Evolutionary conservation across 2,113 vertebrate species (phyloP).

Genomic region (Oreochromis aureus): DNA sequence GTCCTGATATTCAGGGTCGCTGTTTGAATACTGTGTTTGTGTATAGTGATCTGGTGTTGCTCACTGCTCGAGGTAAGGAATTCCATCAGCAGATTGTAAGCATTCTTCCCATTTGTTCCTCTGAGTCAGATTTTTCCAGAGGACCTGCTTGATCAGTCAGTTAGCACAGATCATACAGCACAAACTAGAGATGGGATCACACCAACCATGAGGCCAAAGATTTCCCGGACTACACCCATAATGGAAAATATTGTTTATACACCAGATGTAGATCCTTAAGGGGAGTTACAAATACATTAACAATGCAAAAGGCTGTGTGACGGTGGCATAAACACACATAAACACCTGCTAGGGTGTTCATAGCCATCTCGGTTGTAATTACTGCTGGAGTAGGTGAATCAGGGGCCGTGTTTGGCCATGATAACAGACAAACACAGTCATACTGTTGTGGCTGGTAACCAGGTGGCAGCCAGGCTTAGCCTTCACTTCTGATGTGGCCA

Average conservation of each 20-base stretch:
- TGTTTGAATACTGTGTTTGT: slow-evolving; percentile 6
- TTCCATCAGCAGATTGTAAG: slow-evolving; percentile 15
- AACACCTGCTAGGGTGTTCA: neutral
- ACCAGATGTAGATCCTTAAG: neutral
- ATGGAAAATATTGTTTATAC: neutral
- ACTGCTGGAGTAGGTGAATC: neutral
- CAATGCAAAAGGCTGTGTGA: neutral
- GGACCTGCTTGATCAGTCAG: neutral
- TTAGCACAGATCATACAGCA: neutral
- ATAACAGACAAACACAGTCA: neutral
- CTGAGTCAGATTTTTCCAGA: slow-evolving; percentile 31
- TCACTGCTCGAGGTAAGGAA: neutral
- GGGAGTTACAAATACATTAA: neutral
- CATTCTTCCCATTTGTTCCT: neutral
- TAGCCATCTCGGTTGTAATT: neutral
- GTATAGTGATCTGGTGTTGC: neutral
- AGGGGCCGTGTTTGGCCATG: neutral
- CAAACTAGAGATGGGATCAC: neutral
- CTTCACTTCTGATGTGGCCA: neutral
- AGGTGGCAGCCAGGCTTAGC: slow-evolving; percentile 20
- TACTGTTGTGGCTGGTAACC: neutral
- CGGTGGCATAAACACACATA: neutral
- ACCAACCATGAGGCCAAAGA: neutral
- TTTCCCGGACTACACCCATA: neutral
- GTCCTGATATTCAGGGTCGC: neutral